Evolutionary conservation across 2,888 invertebrate species (phyloP).

Genomic region (Chrysolina haemoptera): DNA sequence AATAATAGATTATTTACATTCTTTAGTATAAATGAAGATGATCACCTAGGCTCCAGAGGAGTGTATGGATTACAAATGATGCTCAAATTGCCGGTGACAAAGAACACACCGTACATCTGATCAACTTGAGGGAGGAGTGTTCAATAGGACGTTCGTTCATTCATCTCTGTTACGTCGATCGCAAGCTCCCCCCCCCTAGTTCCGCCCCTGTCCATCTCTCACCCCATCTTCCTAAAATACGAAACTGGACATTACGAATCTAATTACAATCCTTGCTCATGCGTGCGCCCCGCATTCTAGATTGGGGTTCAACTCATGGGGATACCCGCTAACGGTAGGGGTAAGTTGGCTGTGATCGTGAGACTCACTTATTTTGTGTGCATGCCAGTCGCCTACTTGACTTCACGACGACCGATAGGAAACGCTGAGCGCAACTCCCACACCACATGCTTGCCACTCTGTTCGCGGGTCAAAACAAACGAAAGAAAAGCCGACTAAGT

Average conservation of each 20-base stretch:
- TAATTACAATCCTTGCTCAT: slow-evolving; percentile 73
- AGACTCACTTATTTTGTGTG: slow-evolving; percentile 58
- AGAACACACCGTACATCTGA: slow-evolving; percentile 11
- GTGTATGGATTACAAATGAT: background rate
- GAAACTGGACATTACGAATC: slow-evolving; percentile 73
- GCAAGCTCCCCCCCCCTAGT: slow-evolving; percentile 26
- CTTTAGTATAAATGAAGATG: too few relatives aligned
- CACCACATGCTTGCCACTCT: slow-evolving; percentile 44
- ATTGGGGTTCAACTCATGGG: slow-evolving; percentile 65
- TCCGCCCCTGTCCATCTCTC: slow-evolving; percentile 43
- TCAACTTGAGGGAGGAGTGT: slow-evolving; percentile 21
- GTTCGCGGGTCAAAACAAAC: slow-evolving; percentile 39
- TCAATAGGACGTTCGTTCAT: slow-evolving; percentile 24
- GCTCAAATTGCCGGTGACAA: background rate
- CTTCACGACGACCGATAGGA: slow-evolving; percentile 52
- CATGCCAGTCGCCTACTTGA: slow-evolving; percentile 59
- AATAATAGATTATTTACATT: too few relatives aligned
- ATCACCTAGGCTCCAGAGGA: too few relatives aligned
- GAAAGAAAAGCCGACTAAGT: slow-evolving; percentile 13
- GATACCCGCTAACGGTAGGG: slow-evolving; percentile 66
- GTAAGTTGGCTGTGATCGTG: slow-evolving; percentile 62
- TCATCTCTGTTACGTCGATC: slow-evolving; percentile 27
- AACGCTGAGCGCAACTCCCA: slow-evolving; percentile 44
- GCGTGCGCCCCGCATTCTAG: slow-evolving; percentile 67
- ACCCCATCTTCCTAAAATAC: slow-evolving; percentile 60